phyloP scores from a whole-genome alignment of 1,140 invertebrate species.

The Drosophila azteca region DNA sequence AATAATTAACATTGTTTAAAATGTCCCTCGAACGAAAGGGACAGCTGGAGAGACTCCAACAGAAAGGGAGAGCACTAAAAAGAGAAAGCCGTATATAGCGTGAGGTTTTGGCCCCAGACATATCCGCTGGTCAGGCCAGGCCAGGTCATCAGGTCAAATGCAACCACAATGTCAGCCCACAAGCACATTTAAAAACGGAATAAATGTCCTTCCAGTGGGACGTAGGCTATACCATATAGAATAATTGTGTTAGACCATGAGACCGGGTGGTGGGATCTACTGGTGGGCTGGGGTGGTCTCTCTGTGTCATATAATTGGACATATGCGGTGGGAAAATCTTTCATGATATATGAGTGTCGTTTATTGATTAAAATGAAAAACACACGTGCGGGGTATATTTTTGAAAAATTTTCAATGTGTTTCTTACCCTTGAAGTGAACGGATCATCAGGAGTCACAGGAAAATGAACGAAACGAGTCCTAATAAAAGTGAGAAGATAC shows the following conservation, averaged over 20 bases:
- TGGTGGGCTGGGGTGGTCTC: slow-evolving; percentile 3
- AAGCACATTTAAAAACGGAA: slow-evolving; percentile 41
- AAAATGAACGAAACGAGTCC: slow-evolving; percentile 34
- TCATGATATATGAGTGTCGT: slow-evolving; percentile 41
- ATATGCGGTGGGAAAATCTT: slow-evolving; percentile 74
- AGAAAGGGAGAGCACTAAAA: background rate
- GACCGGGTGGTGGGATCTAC: too few relatives aligned
- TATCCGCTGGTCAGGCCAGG: slow-evolving; percentile 3
- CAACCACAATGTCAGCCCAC: slow-evolving; percentile 76
- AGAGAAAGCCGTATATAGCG: slow-evolving; percentile 2
- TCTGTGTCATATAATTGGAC: slow-evolving; percentile 65
- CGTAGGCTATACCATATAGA: slow-evolving; percentile 3
- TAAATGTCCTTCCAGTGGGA: too few relatives aligned
- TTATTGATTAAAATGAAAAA: slow-evolving; percentile 70
- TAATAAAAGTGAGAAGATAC: slow-evolving; percentile 42
- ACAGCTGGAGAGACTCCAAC: background rate
- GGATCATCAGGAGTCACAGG: slow-evolving; percentile 25
- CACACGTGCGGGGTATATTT: too few relatives aligned
- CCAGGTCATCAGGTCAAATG: slow-evolving; percentile 77
- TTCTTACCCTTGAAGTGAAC: slow-evolving; percentile 41
- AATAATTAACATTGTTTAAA: slow-evolving; percentile 82
- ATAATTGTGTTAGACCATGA: slow-evolving; percentile 60
- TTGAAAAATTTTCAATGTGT: slow-evolving; percentile 57
- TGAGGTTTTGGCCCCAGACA: slow-evolving; percentile 32
- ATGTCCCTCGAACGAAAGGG: slow-evolving; percentile 42